Base-by-base conservation (phyloP, 1,140 invertebrate species). In the Eufriesea mexicana region DNA sequence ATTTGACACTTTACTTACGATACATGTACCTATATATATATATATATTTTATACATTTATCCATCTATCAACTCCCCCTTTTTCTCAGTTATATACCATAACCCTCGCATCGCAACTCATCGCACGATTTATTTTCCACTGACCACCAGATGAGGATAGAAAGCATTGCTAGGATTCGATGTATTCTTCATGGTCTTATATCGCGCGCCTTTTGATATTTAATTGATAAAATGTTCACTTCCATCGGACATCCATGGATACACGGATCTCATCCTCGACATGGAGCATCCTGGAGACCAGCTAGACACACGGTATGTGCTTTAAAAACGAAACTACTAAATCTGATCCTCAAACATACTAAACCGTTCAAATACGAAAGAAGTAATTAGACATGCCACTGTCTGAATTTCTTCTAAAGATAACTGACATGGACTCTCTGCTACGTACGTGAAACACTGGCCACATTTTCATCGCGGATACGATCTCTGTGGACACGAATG, bases 181-280 rank as follows among this genome's bases (percentile, higher is more conserved):
- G 67, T 18, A 55, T 64, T 71, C 18, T 42, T 45, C 28, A 20
- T 23, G n/a, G n/a, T 62, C 20, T 25, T 51, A 42, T 64, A 25
- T 10, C 2, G 14, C 16, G 6, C 20, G 28, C 57, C 73, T 79
- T 71, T 51, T 51, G 61, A 75, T 62, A 55, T 78, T 73, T 54
- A 67, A 62, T 54, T 70, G 70, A 83, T 86, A 51, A 83, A 87
- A 86, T 79, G 83, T 87, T 83, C 86, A 83, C 54, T 55, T 61
- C 25, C 7, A 20, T 16, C 49, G 25, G 45, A 55, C 59, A 55
- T 25, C 6, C 51, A 20, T 55, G 35, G 47, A 51, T 20, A 72
- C 47, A 0, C 10, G 25, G 49, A n/a, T 47, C 45, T 72, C 42
- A 42, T 5, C 6, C 20, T 2, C 64, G 35, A 45, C 8, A 6